Conservation (phyloP, 2,113 vertebrate genomes). For the Jaculus jaculus region DNA sequence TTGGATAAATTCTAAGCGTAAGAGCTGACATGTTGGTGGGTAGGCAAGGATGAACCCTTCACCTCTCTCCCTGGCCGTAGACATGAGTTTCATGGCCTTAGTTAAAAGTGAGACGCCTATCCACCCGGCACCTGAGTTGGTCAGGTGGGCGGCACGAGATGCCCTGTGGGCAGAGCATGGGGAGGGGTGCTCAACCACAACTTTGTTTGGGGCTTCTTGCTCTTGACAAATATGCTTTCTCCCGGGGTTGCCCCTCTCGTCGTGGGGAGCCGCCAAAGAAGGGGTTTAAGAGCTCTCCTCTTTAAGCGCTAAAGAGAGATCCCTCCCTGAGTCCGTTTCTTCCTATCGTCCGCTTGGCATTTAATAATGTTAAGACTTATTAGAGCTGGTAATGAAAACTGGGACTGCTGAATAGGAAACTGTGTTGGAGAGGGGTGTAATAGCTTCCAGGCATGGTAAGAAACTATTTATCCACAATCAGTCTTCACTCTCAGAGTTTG, state of each 20-base stretch:
- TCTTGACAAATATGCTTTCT: conserved; percentile 79
- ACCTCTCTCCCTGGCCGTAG: neutral
- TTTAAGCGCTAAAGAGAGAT: conserved; percentile 90
- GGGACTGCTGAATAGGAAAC: conserved; percentile 92
- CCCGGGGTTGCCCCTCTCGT: conserved; percentile 81
- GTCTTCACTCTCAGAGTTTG: conserved; percentile 93
- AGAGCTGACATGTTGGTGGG: neutral
- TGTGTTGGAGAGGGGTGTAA: conserved; percentile 95
- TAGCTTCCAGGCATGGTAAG: conserved; percentile 95
- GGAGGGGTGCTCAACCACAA: neutral
- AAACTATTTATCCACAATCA: conserved; percentile 99
- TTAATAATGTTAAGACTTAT: conserved; percentile 99
- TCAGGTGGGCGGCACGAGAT: neutral
- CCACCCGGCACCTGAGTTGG: fast-evolving
- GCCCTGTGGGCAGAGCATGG: neutral
- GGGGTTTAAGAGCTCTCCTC: conserved; percentile 87
- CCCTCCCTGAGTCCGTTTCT: conserved; percentile 89
- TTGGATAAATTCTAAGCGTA: neutral
- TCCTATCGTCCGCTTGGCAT: conserved; percentile 93
- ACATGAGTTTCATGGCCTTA: neutral
- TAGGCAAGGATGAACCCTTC: neutral
- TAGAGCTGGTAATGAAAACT: conserved; percentile 95
- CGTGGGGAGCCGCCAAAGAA: conserved; percentile 84
- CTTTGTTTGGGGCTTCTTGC: conserved; percentile 77
- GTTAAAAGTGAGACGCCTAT: conserved; percentile 22